phyloP scores from a whole-genome alignment of 2,888 invertebrate species.

The Prenolepis imparis region DNA sequence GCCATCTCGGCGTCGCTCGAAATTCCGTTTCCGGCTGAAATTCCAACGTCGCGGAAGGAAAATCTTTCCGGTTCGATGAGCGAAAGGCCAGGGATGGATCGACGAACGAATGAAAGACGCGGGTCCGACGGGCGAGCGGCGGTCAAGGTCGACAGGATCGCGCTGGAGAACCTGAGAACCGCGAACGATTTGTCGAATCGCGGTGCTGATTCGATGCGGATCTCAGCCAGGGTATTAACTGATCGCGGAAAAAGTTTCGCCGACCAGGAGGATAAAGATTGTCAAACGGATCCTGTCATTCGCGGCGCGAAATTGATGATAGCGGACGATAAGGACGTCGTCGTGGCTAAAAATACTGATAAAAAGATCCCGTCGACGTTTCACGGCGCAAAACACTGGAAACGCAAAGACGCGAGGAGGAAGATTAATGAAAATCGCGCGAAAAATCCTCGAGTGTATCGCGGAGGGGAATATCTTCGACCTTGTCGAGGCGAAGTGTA shows the following conservation, averaged over 20 bases:
- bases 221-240: slow-evolving; percentile 2
- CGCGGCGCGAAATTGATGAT: slow-evolving; percentile 45
- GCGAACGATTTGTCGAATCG: slow-evolving; percentile 27
- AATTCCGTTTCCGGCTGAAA: neutral
- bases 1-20: neutral
- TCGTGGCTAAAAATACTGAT: slow-evolving; percentile 31
- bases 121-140: neutral
- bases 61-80: slow-evolving; percentile 20
- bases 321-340: slow-evolving; percentile 27
- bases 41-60: neutral
- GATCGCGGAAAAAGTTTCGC: slow-evolving; percentile 12
- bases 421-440: slow-evolving; percentile 48
- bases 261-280: slow-evolving; percentile 9
- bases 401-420: slow-evolving; percentile 1
- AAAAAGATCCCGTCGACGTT: slow-evolving; percentile 14
- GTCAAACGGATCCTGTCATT: slow-evolving; percentile 43
- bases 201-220: too few species aligned
- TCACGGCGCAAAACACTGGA: slow-evolving; percentile 15
- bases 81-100: slow-evolving; percentile 9
- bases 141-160: slow-evolving; percentile 12
- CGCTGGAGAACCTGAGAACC: slow-evolving; percentile 14
- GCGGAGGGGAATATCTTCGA: too few species aligned
- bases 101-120: neutral
- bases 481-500: neutral
- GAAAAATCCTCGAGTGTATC: neutral